Percentiles rank a stretch among this genome's conserved stretches.
phyloP scores from a whole-genome alignment of 2,113 vertebrate genomes.

The Lophura nycthemera region DNA sequence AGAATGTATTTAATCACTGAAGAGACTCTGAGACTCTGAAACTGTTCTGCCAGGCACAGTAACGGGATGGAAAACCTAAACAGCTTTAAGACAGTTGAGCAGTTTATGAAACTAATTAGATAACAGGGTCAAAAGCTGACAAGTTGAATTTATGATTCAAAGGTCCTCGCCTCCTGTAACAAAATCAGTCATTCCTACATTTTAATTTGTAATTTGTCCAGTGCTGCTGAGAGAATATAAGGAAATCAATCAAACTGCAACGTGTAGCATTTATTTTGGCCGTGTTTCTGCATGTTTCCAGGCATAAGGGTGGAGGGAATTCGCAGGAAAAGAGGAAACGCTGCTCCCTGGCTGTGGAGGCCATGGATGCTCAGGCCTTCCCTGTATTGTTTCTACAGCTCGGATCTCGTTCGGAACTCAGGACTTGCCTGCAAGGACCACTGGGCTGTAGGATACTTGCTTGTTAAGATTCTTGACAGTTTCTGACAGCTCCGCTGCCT shows the following conservation, averaged over 20 bases:
- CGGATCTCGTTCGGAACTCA: neutral
- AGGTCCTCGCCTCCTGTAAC: neutral
- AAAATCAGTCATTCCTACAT: neutral
- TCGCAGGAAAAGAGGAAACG: neutral
- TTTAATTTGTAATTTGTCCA: neutral
- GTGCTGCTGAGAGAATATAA: neutral
- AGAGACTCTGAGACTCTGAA: neutral
- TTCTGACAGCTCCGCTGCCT: neutral
- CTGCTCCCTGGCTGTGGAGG: neutral
- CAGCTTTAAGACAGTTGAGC: neutral
- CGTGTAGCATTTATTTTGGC: rapidly evolving
- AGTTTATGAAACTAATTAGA: neutral
- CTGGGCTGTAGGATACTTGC: neutral
- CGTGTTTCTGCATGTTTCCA: neutral
- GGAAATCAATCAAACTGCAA: neutral
- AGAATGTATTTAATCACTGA: neutral
- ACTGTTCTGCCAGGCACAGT: neutral
- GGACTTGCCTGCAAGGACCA: neutral
- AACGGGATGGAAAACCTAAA: neutral
- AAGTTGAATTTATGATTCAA: neutral
- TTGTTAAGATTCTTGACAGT: neutral
- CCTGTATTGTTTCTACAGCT: neutral
- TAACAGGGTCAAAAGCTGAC: neutral
- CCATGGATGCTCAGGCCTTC: neutral
- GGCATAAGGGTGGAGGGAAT: neutral